Conservation (phyloP, 2,888 invertebrate species). For the Synanthedon tipuliformis region DNA sequence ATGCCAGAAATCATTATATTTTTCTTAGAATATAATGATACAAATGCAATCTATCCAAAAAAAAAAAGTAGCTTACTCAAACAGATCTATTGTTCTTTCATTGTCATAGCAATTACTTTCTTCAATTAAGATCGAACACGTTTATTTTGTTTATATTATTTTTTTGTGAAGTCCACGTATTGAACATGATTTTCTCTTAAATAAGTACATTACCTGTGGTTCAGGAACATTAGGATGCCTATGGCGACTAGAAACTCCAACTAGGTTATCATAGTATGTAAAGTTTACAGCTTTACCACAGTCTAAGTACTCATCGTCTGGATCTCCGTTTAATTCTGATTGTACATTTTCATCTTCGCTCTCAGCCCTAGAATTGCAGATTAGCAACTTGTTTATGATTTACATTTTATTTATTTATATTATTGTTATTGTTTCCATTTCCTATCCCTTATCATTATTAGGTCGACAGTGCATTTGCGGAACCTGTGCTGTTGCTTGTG, state of each 20-base stretch:
- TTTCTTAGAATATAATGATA: no score
- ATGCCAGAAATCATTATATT: no score
- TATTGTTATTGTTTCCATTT: no score
- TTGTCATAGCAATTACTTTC: no score
- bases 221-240: slow-evolving; percentile 88
- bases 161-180: no score
- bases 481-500: no score
- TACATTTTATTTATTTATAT: neutral
- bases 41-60: no score
- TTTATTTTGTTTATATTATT: no score
- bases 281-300: slow-evolving; percentile 89
- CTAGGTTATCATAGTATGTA: slow-evolving; percentile 89
- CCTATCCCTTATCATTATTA: no score
- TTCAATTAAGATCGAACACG: neutral
- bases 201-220: slow-evolving; percentile 68
- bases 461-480: no score
- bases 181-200: neutral
- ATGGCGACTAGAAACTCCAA: slow-evolving; percentile 85
- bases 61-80: no score
- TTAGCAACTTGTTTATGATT: neutral
- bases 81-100: no score
- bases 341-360: slow-evolving; percentile 38
- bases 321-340: slow-evolving; percentile 41
- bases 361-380: slow-evolving; percentile 27
- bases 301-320: slow-evolving; percentile 77